phyloP scores from a whole-genome alignment of 2,113 vertebrate species.

The Ornithorhynchus anatinus region DNA sequence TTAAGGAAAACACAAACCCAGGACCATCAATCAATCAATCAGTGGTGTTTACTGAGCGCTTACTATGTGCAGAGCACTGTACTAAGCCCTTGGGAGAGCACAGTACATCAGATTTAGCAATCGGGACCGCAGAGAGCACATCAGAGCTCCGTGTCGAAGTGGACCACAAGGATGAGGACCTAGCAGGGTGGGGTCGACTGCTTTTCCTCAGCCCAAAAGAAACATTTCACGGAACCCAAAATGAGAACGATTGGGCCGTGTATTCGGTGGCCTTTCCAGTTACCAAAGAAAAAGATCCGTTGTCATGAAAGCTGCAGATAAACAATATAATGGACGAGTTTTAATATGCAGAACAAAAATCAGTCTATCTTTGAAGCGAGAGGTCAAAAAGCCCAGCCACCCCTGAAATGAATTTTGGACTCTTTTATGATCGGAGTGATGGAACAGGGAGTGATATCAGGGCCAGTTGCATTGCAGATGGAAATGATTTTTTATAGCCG shows the following conservation, averaged over 20 bases:
- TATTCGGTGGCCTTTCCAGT: conserved; percentile 36
- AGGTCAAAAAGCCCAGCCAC: conserved; percentile 40
- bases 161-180: too few relatives aligned
- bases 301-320: conserved; percentile 40
- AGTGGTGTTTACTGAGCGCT: too few relatives aligned
- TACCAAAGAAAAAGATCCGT: conserved; percentile 32
- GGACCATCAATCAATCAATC: too few relatives aligned
- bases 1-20: too few relatives aligned
- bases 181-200: background rate
- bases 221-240: too few relatives aligned
- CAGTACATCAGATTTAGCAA: too few relatives aligned
- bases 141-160: too few relatives aligned
- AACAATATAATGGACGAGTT: conserved; percentile 20
- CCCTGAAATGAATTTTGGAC: conserved; percentile 41
- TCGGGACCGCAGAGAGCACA: too few relatives aligned
- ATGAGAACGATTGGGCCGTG: conserved; percentile 5
- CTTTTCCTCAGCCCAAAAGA: too few relatives aligned
- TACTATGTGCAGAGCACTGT: too few relatives aligned
- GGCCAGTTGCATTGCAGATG: conserved; percentile 11
- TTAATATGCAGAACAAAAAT: conserved; percentile 30
- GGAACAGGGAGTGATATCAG: background rate
- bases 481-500: conserved; percentile 45
- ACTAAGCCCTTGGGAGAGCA: too few relatives aligned
- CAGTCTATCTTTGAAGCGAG: conserved; percentile 37
- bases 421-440: conserved; percentile 25